phyloP scores from a whole-genome alignment of 2,113 vertebrate genomes.

The Gopherus flavomarginatus region DNA sequence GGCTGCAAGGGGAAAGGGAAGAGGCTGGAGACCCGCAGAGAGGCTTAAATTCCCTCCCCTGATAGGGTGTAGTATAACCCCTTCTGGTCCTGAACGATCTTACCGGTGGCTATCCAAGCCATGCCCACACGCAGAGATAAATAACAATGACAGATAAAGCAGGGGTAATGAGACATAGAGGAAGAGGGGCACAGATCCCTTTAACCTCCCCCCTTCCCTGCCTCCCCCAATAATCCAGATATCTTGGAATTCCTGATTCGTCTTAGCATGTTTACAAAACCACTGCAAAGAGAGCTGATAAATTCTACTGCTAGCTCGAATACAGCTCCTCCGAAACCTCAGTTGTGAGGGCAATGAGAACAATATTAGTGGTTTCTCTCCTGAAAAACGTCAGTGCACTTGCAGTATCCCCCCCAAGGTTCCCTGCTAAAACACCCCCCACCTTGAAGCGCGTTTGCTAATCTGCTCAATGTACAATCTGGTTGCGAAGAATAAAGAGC shows the following conservation, averaged over 20 bases:
- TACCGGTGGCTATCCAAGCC: neutral
- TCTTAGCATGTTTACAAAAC: neutral
- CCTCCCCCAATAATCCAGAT: neutral
- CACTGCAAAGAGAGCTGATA: too few relatives aligned
- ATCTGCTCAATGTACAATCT: neutral
- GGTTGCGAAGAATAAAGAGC: neutral
- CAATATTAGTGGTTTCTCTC: neutral
- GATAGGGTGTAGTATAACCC: too few relatives aligned
- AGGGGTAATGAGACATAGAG: neutral
- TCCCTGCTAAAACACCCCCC: neutral
- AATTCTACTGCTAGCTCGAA: neutral
- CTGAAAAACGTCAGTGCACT: neutral
- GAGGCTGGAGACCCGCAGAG: neutral
- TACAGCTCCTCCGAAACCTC: neutral
- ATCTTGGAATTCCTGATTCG: neutral
- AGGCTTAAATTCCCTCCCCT: neutral
- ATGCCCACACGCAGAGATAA: neutral
- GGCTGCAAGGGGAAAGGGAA: neutral
- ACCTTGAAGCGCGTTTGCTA: neutral
- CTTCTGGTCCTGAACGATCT: neutral
- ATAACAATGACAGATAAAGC: neutral
- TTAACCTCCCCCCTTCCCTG: neutral
- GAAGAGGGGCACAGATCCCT: neutral
- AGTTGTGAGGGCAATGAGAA: neutral
- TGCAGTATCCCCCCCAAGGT: neutral